phyloP scores from a whole-genome alignment of 2,113 vertebrate species.

The Sinocyclocheilus anshuiensis region DNA sequence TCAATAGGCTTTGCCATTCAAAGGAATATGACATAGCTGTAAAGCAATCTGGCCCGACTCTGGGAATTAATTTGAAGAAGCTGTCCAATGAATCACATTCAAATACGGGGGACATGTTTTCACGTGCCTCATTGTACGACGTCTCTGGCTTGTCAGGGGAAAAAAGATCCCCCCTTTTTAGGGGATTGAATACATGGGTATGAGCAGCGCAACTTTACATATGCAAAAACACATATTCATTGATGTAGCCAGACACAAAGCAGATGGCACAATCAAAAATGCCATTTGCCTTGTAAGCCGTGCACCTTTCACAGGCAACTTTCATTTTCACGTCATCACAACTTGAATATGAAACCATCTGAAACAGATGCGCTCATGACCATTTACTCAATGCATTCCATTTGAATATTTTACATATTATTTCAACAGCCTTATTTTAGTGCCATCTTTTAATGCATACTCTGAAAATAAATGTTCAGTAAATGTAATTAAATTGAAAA shows the following conservation, averaged over 20 bases:
- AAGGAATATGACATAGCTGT: conserved; percentile 91
- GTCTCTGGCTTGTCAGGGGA: conserved; percentile 52
- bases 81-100: conserved; percentile 93
- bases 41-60: conserved; percentile 93
- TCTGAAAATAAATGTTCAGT: not conserved
- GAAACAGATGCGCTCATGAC: conserved; percentile 47
- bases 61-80: conserved; percentile 98
- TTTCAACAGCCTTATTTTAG: conserved; percentile 37
- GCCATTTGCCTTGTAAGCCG: conserved; percentile 66
- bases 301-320: conserved; percentile 44
- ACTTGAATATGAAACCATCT: conserved; percentile 41
- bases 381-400: conserved; percentile 45
- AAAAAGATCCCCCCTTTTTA: conserved; percentile 66
- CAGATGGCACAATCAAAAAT: conserved; percentile 71
- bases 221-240: conserved; percentile 69
- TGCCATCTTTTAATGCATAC: not conserved
- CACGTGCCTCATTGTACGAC: conserved; percentile 56
- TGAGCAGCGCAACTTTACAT: conserved; percentile 73
- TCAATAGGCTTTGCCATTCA: conserved; percentile 91
- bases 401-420: conserved; percentile 41
- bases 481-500: not conserved
- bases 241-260: conserved; percentile 64
- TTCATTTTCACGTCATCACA: conserved; percentile 43
- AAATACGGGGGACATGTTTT: conserved; percentile 80
- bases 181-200: conserved; percentile 67